Evolutionary conservation across 2,113 vertebrate genomes (phyloP), one percentile per base, ranked within the genome.

Genomic region (Rhabdomys dilectus): DNA sequence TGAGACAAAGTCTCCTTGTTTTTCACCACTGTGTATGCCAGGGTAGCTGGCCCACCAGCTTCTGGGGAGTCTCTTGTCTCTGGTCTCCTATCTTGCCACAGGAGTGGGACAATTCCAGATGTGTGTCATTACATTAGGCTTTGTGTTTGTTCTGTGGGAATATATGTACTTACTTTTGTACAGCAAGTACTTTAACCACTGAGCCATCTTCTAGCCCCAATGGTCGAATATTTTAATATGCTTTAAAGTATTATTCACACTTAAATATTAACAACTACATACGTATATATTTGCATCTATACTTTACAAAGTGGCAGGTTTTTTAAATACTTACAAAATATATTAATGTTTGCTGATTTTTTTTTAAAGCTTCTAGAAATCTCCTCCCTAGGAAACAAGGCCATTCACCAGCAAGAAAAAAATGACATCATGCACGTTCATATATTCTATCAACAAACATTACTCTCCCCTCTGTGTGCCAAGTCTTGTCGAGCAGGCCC

Each of bases 361-460:
- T 48, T 22, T 48, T 17, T 34, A 64, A 77, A 56, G 34, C 24
- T 92, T 13, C 58, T 53, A n/a, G 36, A 3, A 16, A 48, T 56
- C 10, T 80, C 29, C 31, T 80, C 11, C 75, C 56, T 60, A 39
- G 48, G 24, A 72, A 81, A 75, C n/a, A 68, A 75, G 34, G 16
- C 31, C 45, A 5, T 34, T 62, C 42, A n/a, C 34, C 17, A 56
- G 36, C 76, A 60, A 89, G 77, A 39, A 66, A 66, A 36, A 48
- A 62, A 15, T 2, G 39, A 78, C 62, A 51, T 42, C 45, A 36
- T 7, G 24, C 3, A 9, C 58, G 9, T 45, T 53, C 7, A 36
- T 0, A 0, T 3, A 29, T 1, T 85, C 5, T 26, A 42, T 64
- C 64, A 60, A 24, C n/a, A 82, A 36, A 60, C 7, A 22, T 36